These are phyloP conservation scores for Taurulus bubalis DNA, from an alignment of 2,113 vertebrate species.

Conservation along the genomic window DNA sequence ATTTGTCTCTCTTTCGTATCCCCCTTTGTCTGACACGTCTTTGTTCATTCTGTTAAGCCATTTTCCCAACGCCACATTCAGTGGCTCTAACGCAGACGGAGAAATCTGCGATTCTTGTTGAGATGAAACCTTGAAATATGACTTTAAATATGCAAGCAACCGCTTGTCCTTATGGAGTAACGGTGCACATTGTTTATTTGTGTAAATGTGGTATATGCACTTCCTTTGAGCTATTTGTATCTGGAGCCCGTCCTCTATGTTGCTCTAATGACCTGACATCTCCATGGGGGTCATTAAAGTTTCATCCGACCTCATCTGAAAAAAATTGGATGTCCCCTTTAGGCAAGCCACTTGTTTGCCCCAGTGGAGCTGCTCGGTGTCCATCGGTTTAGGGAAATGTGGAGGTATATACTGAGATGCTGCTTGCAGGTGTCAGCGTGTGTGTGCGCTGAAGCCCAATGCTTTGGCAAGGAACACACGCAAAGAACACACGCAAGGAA, in stretches of 20 bases:
- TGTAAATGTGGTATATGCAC: conserved; percentile 1
- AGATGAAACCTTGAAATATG: conserved; percentile 20
- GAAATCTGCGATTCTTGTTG: neutral
- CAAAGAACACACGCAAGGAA: no score
- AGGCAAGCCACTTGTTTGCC: conserved; percentile 68
- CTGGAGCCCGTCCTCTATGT: conserved; percentile 42
- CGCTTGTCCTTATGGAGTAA: neutral
- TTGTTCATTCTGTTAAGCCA: conserved; percentile 67
- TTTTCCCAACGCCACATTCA: conserved; percentile 68
- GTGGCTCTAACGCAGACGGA: conserved; percentile 50
- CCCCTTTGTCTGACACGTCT: conserved; percentile 59
- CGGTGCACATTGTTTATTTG: neutral
- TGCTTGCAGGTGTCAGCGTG: conserved; percentile 30
- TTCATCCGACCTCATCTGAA: conserved; percentile 75
- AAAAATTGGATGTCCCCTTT: conserved; percentile 67
- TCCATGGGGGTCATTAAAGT: conserved; percentile 74
- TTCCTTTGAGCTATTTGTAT: conserved; percentile 63
- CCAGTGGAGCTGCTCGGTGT: conserved; percentile 61
- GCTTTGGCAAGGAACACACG: conserved; percentile 32
- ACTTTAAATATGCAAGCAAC: neutral
- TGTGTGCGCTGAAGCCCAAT: neutral
- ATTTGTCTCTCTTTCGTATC: conserved; percentile 43
- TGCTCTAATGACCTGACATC: conserved; percentile 71
- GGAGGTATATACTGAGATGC: conserved; percentile 16
- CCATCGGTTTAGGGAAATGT: conserved; percentile 42